Evolutionary conservation across 2,797 vertebrate genomes (phyloP).

Genomic region (Synanceia verrucosa): DNA sequence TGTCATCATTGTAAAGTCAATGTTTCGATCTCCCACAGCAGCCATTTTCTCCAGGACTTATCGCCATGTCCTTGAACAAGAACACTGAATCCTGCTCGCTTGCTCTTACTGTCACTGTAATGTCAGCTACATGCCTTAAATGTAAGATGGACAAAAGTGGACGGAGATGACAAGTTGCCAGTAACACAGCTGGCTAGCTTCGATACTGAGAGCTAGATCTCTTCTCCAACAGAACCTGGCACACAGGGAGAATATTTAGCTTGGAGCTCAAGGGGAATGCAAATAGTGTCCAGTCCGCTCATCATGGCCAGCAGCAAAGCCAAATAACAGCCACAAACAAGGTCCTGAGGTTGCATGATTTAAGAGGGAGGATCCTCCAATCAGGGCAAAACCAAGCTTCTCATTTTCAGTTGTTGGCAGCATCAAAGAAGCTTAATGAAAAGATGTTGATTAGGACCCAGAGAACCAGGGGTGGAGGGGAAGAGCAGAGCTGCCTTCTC

Average conservation of each 20-base stretch:
- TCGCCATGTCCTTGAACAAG: slow-evolving; percentile 23
- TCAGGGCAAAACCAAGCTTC: slow-evolving; percentile 40
- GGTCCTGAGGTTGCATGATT: slow-evolving; percentile 26
- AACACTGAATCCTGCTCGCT: slow-evolving; percentile 12
- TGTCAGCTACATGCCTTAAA: slow-evolving; percentile 4
- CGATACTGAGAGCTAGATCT: not conserved
- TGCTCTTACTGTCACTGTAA: slow-evolving; percentile 7
- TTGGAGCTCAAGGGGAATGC: slow-evolving; percentile 20
- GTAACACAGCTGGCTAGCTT: slow-evolving; percentile 11
- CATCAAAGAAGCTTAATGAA: slow-evolving; percentile 50
- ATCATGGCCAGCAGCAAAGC: slow-evolving; percentile 9
- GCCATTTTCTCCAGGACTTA: slow-evolving; percentile 4
- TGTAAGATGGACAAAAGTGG: slow-evolving; percentile 21
- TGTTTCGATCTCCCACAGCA: slow-evolving; percentile 28
- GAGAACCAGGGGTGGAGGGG: slow-evolving; percentile 4
- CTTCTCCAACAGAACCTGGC: slow-evolving; percentile 6
- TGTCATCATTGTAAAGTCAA: slow-evolving; percentile 36
- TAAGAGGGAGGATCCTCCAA: slow-evolving; percentile 32
- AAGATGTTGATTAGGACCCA: slow-evolving; percentile 45
- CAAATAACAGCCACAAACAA: slow-evolving; percentile 41
- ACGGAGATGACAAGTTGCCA: slow-evolving; percentile 21
- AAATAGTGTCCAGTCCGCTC: slow-evolving; percentile 10
- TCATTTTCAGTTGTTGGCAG: slow-evolving; percentile 29
- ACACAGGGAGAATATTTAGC: slow-evolving; percentile 1
- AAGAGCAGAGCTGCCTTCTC: not conserved